Evolutionary conservation across 2,113 vertebrate genomes (phyloP).

Genomic region (Halichoeres trimaculatus): DNA sequence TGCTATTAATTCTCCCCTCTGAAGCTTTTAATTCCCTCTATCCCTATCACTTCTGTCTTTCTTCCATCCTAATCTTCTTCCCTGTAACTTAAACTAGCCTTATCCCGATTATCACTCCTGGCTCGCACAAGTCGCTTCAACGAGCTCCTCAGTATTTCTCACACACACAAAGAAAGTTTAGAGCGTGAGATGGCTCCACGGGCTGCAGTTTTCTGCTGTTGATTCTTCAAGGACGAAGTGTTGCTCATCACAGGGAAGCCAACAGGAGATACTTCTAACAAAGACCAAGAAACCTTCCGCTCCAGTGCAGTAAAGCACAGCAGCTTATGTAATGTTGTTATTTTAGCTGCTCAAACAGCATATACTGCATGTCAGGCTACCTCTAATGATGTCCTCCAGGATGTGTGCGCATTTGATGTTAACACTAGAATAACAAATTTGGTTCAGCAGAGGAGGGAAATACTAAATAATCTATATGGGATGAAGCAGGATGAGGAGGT

Average conservation of each 20-base stretch:
- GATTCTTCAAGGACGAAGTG: slow-evolving; percentile 40
- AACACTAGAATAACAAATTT: slow-evolving; percentile 28
- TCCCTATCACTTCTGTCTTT: slow-evolving; percentile 16
- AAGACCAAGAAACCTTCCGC: slow-evolving; percentile 20
- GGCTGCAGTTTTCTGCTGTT: slow-evolving; percentile 14
- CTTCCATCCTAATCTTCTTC: slow-evolving; percentile 5
- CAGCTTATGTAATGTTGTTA: slow-evolving; percentile 61
- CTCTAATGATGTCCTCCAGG: slow-evolving; percentile 45
- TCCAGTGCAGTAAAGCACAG: slow-evolving; percentile 26
- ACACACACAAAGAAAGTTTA: slow-evolving; percentile 36
- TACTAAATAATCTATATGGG: slow-evolving; percentile 39
- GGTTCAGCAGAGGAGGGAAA: slow-evolving; percentile 38
- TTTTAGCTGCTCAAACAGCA: slow-evolving; percentile 29
- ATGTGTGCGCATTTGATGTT: slow-evolving; percentile 41
- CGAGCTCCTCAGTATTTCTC: background rate
- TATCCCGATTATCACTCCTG: slow-evolving; percentile 21
- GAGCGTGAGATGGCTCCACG: background rate
- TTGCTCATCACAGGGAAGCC: slow-evolving; percentile 61
- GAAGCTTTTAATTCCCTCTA: slow-evolving; percentile 32
- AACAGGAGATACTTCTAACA: slow-evolving; percentile 51
- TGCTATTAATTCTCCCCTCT: slow-evolving; percentile 42
- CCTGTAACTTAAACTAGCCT: background rate
- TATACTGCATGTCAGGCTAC: slow-evolving; percentile 28
- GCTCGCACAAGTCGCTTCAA: slow-evolving; percentile 5
- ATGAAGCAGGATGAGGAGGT: slow-evolving; percentile 3